phyloP scores from a whole-genome alignment of 2,888 invertebrate species.

The Mimachlamys varia region DNA sequence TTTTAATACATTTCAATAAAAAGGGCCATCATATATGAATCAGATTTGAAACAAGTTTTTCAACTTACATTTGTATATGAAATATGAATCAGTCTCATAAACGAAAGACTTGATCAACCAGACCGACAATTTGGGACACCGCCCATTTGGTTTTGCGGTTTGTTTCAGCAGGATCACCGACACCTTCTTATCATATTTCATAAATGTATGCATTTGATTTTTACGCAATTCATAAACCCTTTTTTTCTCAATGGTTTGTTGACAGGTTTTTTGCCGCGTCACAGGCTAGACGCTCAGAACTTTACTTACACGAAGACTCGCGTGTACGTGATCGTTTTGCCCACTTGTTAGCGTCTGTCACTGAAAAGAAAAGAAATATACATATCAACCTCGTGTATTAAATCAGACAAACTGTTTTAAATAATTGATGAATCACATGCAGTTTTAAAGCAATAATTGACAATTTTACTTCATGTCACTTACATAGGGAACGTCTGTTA shows the following conservation, averaged over 20 bases:
- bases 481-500: background rate
- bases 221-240: background rate
- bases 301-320: background rate
- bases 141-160: background rate
- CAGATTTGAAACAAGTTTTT: too few relatives aligned
- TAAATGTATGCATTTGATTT: background rate
- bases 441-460: background rate
- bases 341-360: slow-evolving; percentile 10
- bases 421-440: background rate
- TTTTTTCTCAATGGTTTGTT: too few relatives aligned
- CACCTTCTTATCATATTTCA: background rate
- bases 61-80: too few relatives aligned
- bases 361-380: background rate
- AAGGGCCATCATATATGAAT: too few relatives aligned
- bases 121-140: background rate
- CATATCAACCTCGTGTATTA: background rate
- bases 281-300: background rate
- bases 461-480: too few relatives aligned
- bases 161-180: background rate
- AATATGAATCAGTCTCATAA: too few relatives aligned
- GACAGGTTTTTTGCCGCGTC: too few relatives aligned
- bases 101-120: too few relatives aligned
- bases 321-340: background rate
- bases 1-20: too few relatives aligned
- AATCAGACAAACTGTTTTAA: background rate